phyloP scores from a whole-genome alignment of 2,797 vertebrate species.

The Linurgus olivaceus region DNA sequence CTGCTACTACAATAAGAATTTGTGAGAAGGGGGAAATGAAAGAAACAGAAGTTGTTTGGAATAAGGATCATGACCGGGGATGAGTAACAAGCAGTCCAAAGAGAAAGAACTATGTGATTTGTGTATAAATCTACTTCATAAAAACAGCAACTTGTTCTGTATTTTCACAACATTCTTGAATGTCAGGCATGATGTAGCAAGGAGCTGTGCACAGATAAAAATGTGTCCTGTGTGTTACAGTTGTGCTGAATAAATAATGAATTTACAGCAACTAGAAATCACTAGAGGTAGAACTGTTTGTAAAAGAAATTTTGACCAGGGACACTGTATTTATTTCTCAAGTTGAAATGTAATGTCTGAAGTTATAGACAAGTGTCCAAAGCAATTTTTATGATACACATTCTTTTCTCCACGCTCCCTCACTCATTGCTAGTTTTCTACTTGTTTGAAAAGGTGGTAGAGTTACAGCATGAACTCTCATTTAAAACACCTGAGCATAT shows the following conservation, averaged over 20 bases:
- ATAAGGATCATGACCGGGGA: not conserved
- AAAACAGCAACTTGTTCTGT: not conserved
- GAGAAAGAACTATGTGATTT: not conserved
- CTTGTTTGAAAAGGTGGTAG: not conserved
- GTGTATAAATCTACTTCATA: not conserved
- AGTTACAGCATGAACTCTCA: not conserved
- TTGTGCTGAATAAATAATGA: not conserved
- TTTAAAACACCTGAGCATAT: not conserved
- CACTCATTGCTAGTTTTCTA: not conserved
- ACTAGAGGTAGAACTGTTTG: not conserved
- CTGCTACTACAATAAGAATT: not conserved
- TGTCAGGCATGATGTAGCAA: not conserved
- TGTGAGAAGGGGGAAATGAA: not conserved
- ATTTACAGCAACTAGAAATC: not conserved
- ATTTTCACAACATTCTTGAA: not conserved
- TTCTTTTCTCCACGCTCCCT: rapidly evolving
- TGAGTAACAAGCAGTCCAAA: not conserved
- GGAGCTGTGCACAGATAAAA: not conserved
- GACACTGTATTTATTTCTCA: not conserved
- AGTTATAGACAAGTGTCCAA: not conserved
- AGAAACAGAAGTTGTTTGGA: not conserved
- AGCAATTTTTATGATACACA: not conserved
- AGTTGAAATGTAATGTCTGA: not conserved
- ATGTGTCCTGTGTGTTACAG: not conserved
- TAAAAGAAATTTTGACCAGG: not conserved